Percentiles rank a stretch among this genome's conserved stretches.
phyloP scores from a whole-genome alignment of 2,888 invertebrate species.

The Bruchidius siliquastri region DNA sequence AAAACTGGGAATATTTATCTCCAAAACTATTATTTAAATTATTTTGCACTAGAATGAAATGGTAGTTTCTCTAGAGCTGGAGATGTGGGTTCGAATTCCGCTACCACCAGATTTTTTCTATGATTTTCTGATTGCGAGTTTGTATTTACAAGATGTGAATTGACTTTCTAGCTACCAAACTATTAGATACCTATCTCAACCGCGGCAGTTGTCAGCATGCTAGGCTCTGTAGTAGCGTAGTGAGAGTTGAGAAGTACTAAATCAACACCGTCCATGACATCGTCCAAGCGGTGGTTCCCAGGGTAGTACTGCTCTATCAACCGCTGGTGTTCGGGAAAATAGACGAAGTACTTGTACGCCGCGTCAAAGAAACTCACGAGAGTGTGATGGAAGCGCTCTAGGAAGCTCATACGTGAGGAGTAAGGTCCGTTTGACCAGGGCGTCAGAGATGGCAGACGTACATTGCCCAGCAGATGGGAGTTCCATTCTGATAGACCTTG shows the following conservation, averaged over 20 bases:
- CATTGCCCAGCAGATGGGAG: slow-evolving; percentile 48
- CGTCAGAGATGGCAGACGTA: slow-evolving; percentile 49
- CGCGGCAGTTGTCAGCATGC: slow-evolving; percentile 51
- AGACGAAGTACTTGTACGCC: slow-evolving; percentile 24
- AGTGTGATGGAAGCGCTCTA: slow-evolving; percentile 51
- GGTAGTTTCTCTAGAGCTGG: no score
- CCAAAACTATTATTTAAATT: no score
- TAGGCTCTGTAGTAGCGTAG: slow-evolving; percentile 48
- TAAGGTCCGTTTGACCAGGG: slow-evolving; percentile 46
- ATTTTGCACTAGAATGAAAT: no score
- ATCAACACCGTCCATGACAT: slow-evolving; percentile 30
- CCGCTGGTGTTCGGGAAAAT: slow-evolving; percentile 28
- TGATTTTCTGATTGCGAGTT: no score
- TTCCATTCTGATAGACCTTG: slow-evolving; percentile 45
- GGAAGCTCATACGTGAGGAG: slow-evolving; percentile 49
- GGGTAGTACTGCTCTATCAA: slow-evolving; percentile 34
- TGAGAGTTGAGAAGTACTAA: slow-evolving; percentile 44
- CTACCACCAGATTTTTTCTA: no score
- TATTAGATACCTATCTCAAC: slow-evolving; percentile 44
- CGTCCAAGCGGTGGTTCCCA: slow-evolving; percentile 28
- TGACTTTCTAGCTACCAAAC: no score
- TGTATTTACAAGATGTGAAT: no score
- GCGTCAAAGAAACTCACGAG: slow-evolving; percentile 36
- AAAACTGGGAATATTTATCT: no score
- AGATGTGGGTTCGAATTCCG: no score